Percentiles rank a stretch among this genome's conserved stretches.
These are phyloP conservation scores for Drosophila mercatorum DNA, from an alignment of 2,888 invertebrate species.

Conservation along the genomic window DNA sequence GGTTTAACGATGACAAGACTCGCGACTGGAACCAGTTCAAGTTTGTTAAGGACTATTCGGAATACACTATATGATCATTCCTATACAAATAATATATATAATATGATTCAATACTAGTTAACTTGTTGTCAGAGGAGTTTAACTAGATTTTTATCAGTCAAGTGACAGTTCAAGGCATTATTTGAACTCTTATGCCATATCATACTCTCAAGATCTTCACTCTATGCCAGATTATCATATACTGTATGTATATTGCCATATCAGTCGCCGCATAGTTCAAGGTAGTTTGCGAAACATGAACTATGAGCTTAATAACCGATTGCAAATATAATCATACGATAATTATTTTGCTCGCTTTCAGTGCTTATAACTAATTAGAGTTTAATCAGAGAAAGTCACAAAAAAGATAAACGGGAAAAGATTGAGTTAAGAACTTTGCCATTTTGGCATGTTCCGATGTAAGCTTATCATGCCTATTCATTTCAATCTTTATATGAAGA, in stretches of 20 bases:
- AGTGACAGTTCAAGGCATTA: background rate
- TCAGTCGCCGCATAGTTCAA: conserved; percentile 4
- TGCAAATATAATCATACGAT: background rate
- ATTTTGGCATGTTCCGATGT: too few species aligned
- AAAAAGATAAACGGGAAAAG: background rate
- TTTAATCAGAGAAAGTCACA: background rate
- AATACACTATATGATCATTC: background rate
- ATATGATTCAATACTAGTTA: too few species aligned
- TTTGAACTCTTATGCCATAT: background rate
- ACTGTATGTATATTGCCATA: background rate
- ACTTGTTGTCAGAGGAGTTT: background rate
- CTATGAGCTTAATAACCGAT: background rate
- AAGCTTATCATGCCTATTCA: too few species aligned
- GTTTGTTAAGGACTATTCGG: background rate
- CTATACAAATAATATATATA: background rate
- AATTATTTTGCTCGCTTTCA: background rate
- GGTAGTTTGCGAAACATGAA: background rate
- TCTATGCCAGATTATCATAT: background rate
- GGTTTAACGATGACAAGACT: background rate
- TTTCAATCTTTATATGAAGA: too few species aligned
- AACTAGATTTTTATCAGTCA: background rate
- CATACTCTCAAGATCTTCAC: background rate
- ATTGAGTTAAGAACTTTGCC: too few species aligned
- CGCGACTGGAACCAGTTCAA: background rate
- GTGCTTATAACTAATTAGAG: too few species aligned